Evolutionary conservation across 2,888 invertebrate species (phyloP).

Genomic region (Melieria picta): DNA sequence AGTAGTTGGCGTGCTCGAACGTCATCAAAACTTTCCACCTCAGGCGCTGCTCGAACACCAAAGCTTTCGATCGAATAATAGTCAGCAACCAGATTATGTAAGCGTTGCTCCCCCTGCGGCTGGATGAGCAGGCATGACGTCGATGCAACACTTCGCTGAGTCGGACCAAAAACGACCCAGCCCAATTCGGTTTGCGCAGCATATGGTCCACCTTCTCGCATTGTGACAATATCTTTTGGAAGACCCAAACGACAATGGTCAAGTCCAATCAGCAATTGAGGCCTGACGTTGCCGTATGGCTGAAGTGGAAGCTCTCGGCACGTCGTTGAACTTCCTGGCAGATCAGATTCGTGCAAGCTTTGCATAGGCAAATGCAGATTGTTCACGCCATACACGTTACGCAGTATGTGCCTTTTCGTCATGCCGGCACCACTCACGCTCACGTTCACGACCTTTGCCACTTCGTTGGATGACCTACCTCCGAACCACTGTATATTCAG

Average conservation of each 20-base stretch:
- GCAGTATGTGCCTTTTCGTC: no score
- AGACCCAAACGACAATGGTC: constrained; percentile 8
- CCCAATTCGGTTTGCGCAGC: constrained; percentile 39
- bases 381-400: no score
- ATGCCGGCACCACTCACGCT: no score
- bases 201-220: constrained; percentile 29
- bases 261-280: not conserved
- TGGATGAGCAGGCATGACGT: constrained; percentile 23
- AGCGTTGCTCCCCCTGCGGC: not conserved
- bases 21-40: constrained; percentile 14
- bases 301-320: no score
- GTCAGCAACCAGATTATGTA: constrained; percentile 24
- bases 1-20: constrained; percentile 19
- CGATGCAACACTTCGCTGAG: not conserved
- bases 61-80: constrained; percentile 29
- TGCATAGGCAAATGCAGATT: no score
- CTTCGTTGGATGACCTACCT: no score
- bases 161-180: constrained; percentile 38
- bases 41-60: constrained; percentile 24
- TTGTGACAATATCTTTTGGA: not conserved
- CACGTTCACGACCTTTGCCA: no score
- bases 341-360: no score
- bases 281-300: no score
- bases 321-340: no score
- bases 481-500: no score